Conservation (phyloP, 2,888 invertebrate species). For the Bombylius major region DNA sequence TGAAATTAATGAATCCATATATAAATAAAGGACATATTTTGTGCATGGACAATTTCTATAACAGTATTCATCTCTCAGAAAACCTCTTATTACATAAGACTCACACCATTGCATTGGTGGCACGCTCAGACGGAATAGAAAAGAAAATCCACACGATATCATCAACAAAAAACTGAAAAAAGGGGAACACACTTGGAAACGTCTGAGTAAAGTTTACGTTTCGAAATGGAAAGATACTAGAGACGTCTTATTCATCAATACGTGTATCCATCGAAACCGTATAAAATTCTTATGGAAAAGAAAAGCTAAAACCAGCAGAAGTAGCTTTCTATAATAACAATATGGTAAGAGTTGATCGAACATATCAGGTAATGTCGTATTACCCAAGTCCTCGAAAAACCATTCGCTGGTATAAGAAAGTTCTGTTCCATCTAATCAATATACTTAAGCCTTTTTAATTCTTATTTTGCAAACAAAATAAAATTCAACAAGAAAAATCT, state of each 20-base stretch:
- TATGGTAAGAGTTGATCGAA: not conserved
- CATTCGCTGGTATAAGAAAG: too few relatives aligned
- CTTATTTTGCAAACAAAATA: too few relatives aligned
- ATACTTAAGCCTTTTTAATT: too few relatives aligned
- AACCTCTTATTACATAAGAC: not conserved
- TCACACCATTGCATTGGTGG: conserved; percentile 2
- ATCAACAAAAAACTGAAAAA: conserved; percentile 4
- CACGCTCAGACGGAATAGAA: conserved; percentile 3
- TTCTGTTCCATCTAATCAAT: too few relatives aligned
- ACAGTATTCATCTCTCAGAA: conserved; percentile 3
- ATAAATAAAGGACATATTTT: conserved; percentile 10
- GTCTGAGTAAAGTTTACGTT: not conserved
- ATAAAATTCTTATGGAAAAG: not conserved
- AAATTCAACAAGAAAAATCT: too few relatives aligned
- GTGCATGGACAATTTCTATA: conserved; percentile 10
- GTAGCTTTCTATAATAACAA: not conserved
- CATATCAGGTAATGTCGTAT: not conserved
- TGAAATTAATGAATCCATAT: conserved; percentile 5
- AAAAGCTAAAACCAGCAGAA: conserved; percentile 2
- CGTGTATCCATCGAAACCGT: not conserved
- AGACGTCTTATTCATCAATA: conserved; percentile 5
- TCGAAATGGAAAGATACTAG: conserved; percentile 1
- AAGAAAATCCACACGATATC: conserved; percentile 1
- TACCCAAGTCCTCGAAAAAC: not conserved
- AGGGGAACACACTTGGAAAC: conserved; percentile 1